These are phyloP conservation scores for Coccyzus lansbergi DNA, from an alignment of 2,797 vertebrate species.

Conservation along the genomic window DNA sequence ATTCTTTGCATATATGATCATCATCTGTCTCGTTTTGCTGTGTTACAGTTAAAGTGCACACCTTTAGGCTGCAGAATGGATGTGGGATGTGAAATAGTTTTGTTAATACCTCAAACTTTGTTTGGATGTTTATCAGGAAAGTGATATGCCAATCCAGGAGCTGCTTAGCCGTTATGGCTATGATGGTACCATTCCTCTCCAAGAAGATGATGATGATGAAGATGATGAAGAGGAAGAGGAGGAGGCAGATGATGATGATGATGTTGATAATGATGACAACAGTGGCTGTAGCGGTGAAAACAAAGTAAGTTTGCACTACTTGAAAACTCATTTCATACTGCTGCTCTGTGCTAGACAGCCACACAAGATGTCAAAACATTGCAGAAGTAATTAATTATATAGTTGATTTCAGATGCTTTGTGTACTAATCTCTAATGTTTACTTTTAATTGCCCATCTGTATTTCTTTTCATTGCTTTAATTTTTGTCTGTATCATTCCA, in stretches of 20 bases:
- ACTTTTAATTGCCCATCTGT: neutral
- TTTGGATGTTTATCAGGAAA: constrained; percentile 81
- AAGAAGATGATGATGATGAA: constrained; percentile 91
- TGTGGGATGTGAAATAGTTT: neutral
- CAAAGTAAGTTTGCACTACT: constrained; percentile 68
- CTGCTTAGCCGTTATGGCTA: constrained; percentile 95
- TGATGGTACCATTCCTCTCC: constrained; percentile 86
- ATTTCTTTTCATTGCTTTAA: neutral
- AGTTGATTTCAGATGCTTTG: neutral
- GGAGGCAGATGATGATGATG: constrained; percentile 86
- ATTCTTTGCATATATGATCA: rapidly evolving
- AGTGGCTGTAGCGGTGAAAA: constrained; percentile 91
- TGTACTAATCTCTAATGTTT: neutral
- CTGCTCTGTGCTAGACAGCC: rapidly evolving
- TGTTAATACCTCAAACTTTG: neutral
- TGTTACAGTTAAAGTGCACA: neutral
- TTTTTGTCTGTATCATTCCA: neutral
- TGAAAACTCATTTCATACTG: neutral
- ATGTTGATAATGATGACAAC: constrained; percentile 88
- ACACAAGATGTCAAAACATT: neutral
- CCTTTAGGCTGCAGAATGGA: neutral
- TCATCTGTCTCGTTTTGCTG: rapidly evolving
- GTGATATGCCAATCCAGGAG: constrained; percentile 97
- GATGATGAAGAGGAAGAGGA: constrained; percentile 86
- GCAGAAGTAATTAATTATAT: neutral